Conservation (phyloP, 2,888 invertebrate genomes). For the Rhimphoctona megacephalus region DNA sequence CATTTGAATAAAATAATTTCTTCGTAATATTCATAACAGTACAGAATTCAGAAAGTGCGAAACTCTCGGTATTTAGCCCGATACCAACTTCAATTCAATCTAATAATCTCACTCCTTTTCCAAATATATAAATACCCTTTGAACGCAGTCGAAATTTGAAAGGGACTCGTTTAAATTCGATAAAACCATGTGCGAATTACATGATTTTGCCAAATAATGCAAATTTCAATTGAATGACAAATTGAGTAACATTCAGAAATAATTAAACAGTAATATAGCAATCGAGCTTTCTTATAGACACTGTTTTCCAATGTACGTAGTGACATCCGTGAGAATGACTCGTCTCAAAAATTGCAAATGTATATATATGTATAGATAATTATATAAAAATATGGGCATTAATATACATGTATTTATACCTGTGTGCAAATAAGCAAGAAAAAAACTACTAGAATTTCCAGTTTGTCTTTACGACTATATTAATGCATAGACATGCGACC, state of each 20-base stretch:
- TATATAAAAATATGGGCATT: not conserved
- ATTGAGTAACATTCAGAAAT: conserved; percentile 2
- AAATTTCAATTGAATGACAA: not conserved
- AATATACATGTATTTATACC: not conserved
- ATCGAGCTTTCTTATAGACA: conserved; percentile 26
- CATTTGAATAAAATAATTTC: not conserved
- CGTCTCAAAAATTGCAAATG: not conserved
- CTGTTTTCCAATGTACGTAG: conserved; percentile 27
- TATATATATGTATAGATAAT: not conserved
- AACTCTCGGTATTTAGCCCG: not conserved
- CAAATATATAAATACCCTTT: not conserved
- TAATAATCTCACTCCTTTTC: not conserved
- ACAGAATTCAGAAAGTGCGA: not conserved
- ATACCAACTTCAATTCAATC: not conserved
- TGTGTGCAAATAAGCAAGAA: not conserved
- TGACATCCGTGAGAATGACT: conserved; percentile 50
- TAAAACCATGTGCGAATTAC: not conserved
- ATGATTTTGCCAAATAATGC: not conserved
- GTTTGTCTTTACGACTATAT: conserved; percentile 52
- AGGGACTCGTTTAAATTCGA: not conserved
- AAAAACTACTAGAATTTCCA: conserved; percentile 46
- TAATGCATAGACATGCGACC: conserved; percentile 52
- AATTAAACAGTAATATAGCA: not conserved
- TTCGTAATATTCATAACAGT: not conserved
- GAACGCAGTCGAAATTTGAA: not conserved